Percentiles rank a stretch among this genome's conserved stretches.
These are phyloP conservation scores for Deroplatys truncata DNA, from an alignment of 2,888 invertebrate species.

Conservation along the genomic window DNA sequence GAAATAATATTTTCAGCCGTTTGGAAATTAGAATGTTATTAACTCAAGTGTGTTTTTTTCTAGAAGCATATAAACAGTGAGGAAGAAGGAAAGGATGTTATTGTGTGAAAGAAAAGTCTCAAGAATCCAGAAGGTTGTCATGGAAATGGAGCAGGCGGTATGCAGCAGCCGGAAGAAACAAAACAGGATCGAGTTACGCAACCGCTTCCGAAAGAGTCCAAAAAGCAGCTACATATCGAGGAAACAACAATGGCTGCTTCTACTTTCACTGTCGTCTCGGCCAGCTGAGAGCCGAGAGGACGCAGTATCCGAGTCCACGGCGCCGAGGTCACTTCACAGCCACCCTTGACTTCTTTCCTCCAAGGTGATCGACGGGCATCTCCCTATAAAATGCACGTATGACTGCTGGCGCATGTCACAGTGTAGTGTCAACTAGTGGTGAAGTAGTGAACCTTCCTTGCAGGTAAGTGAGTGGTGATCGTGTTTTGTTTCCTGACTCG, in stretches of 20 bases:
- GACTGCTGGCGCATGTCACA: background rate
- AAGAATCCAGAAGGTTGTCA: background rate
- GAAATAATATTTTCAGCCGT: too few species aligned
- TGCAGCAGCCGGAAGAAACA: background rate
- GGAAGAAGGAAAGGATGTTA: too few species aligned
- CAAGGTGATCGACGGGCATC: slow-evolving; percentile 19
- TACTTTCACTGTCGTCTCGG: background rate
- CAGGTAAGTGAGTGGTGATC: background rate
- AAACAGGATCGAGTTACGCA: background rate
- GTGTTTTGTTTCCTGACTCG: too few species aligned
- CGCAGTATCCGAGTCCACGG: background rate
- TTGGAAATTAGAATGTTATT: too few species aligned
- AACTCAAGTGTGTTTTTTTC: too few species aligned
- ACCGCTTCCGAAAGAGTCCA: background rate
- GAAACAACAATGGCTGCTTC: background rate
- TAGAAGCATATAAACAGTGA: too few species aligned
- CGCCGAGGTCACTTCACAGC: background rate
- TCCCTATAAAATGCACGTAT: background rate
- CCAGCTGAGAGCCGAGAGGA: background rate
- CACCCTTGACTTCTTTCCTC: slow-evolving; percentile 27
- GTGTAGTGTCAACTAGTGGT: background rate
- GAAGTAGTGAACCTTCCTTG: background rate
- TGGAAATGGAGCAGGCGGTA: background rate
- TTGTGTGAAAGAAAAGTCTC: too few species aligned
- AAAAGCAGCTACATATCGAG: background rate